phyloP scores from a whole-genome alignment of 2,113 vertebrate genomes.

The Puffinus mauretanicus region DNA sequence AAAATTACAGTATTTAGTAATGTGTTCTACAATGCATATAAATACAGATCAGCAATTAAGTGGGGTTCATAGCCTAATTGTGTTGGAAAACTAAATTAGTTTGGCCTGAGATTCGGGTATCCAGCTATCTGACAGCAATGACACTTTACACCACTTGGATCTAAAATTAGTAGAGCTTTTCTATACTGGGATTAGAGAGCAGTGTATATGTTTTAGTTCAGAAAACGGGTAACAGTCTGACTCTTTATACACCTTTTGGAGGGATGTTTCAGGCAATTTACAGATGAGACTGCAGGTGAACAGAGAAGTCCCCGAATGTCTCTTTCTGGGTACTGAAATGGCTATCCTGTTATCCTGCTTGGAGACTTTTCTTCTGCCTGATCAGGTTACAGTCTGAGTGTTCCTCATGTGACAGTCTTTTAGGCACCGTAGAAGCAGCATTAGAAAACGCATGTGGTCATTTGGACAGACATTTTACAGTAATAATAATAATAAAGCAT shows the following conservation, averaged over 20 bases:
- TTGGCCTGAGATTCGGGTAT: conserved; percentile 40
- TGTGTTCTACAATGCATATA: neutral
- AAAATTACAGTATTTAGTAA: neutral
- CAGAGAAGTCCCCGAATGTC: neutral
- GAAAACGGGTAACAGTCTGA: conserved; percentile 26
- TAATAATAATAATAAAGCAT: neutral
- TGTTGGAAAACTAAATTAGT: neutral
- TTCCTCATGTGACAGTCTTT: conserved; percentile 9
- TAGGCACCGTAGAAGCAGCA: neutral
- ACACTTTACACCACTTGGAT: conserved; percentile 60
- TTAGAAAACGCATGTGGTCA: neutral
- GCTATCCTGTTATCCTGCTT: neutral
- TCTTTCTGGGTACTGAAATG: neutral
- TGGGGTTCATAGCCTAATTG: neutral
- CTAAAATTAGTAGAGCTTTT: conserved; percentile 76
- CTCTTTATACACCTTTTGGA: neutral
- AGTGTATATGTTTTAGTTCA: neutral
- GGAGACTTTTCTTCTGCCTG: neutral
- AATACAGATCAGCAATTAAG: neutral
- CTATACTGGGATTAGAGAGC: conserved; percentile 47
- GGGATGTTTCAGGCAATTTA: neutral
- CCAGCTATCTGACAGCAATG: conserved; percentile 58
- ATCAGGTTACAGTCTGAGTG: conserved; percentile 16
- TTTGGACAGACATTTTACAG: neutral
- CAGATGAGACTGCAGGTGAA: neutral